Conservation (phyloP, 2,113 vertebrate genomes). For the Neomonachus schauinslandi region DNA sequence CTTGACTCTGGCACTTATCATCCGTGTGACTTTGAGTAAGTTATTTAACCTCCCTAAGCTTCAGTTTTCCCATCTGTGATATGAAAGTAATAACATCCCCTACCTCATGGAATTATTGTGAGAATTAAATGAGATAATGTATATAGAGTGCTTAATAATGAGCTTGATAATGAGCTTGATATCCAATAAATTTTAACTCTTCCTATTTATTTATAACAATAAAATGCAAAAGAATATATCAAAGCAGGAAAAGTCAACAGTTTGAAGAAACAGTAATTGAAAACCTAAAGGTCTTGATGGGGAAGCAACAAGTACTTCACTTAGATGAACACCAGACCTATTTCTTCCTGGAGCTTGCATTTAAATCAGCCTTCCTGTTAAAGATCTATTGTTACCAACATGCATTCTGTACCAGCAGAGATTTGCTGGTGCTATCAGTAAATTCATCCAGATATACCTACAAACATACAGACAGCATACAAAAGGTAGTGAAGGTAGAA, state of each 20-base stretch:
- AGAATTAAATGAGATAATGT: conserved; percentile 33
- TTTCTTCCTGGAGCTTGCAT: not conserved
- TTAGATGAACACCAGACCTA: not conserved
- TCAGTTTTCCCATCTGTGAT: not conserved
- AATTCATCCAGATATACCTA: not conserved
- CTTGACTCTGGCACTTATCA: not conserved
- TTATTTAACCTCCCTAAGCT: not conserved
- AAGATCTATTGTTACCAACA: not conserved
- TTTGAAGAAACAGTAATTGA: not conserved
- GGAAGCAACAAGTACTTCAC: not conserved
- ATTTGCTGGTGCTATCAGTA: not conserved
- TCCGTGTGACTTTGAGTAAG: not conserved
- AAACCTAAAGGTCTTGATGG: not conserved
- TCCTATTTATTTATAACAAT: conserved; percentile 18
- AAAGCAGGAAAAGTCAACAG: not conserved
- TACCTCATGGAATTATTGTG: conserved; percentile 11
- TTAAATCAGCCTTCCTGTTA: conserved; percentile 20
- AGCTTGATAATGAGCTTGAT: not conserved
- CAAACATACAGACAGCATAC: not conserved
- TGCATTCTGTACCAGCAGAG: not conserved
- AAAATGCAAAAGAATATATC: not conserved
- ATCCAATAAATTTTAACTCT: not conserved
- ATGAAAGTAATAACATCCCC: not conserved
- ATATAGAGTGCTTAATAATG: not conserved
- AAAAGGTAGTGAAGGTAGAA: not conserved